These are phyloP conservation scores for Dolichotis patagonum DNA, from an alignment of 2,113 vertebrate species.

Conservation along the genomic window DNA sequence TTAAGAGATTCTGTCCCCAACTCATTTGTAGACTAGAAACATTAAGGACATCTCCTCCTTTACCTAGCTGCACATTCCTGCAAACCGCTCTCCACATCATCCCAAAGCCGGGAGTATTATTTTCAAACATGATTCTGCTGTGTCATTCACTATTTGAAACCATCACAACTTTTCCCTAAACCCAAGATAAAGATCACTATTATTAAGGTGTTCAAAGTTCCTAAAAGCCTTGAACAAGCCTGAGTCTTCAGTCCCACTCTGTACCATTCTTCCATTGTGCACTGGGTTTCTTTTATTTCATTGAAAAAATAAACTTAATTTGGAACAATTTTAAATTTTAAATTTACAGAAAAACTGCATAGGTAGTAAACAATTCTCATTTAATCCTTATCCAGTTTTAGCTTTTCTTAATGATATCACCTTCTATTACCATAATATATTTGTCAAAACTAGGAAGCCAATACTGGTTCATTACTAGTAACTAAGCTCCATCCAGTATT, in stretches of 20 bases:
- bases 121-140: background rate
- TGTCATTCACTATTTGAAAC: background rate
- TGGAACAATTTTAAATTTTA: conserved; percentile 51
- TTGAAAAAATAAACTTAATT: background rate
- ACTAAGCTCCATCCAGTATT: conserved; percentile 7
- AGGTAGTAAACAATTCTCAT: background rate
- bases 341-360: background rate
- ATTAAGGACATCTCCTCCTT: background rate
- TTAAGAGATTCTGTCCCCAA: background rate
- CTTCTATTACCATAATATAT: background rate
- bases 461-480: background rate
- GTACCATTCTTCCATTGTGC: background rate
- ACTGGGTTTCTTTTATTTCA: background rate
- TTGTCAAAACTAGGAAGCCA: conserved; percentile 37
- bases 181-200: background rate
- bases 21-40: background rate
- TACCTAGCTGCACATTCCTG: background rate
- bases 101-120: background rate
- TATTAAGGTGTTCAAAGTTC: background rate
- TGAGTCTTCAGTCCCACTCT: background rate
- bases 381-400: background rate
- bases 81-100: background rate
- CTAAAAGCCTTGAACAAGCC: background rate
- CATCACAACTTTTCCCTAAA: background rate
- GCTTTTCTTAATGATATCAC: background rate